A percentile compares a stretch with the other conserved stretches of the same genome.
Evolutionary conservation across 2,797 vertebrate genomes (phyloP).

Genomic region (Phalanger gymnotis): DNA sequence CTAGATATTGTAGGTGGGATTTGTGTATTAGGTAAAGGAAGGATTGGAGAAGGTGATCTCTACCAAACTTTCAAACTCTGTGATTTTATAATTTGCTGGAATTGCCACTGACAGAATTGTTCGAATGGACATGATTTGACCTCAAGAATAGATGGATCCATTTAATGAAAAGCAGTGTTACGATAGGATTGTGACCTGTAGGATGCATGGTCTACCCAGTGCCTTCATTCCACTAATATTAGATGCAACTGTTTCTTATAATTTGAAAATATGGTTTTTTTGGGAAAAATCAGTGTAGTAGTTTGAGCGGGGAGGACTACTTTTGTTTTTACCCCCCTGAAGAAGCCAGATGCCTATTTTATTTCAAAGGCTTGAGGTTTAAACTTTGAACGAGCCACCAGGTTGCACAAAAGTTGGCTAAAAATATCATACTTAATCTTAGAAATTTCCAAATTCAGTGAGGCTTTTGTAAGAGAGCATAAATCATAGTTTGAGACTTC

Average conservation of each 20-base stretch:
- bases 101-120: neutral
- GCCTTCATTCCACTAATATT: neutral
- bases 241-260: neutral
- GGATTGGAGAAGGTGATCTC: neutral
- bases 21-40: neutral
- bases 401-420: neutral
- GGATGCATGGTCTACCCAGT: neutral
- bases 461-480: constrained; percentile 28
- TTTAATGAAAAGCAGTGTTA: neutral
- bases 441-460: constrained; percentile 38
- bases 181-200: neutral
- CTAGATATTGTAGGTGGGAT: neutral
- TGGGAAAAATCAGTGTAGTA: neutral
- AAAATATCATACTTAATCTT: constrained; percentile 1
- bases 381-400: constrained; percentile 14
- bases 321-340: neutral
- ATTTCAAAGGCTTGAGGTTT: constrained; percentile 19
- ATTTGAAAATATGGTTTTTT: neutral
- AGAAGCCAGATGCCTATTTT: neutral
- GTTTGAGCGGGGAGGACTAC: neutral
- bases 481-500: constrained; percentile 57
- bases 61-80: neutral
- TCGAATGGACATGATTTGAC: neutral
- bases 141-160: neutral
- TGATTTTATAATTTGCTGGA: neutral